Base-by-base conservation (phyloP, 2,888 invertebrate genomes). In the Coleophora deauratella region DNA sequence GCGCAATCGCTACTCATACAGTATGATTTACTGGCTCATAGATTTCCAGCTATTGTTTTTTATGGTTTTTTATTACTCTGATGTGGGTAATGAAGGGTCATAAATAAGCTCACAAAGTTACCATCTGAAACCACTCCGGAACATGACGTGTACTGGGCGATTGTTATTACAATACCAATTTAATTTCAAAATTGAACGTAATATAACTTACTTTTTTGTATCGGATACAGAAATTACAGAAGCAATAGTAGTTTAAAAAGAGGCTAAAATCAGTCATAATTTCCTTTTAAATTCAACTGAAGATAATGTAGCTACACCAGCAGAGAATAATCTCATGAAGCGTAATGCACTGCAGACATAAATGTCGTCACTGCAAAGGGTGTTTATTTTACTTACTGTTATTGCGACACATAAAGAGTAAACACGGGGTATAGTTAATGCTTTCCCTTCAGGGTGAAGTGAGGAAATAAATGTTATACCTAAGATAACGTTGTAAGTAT, bases 11-110 rank as follows among this genome's bases (percentile, higher is more conserved):
- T 61, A 59, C 62, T 63, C 58, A 66, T 61, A 54, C 62, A 54
- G 58, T 64, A 62, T 78, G 82, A 81, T 81, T 81, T 82, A 81
- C 79, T 60, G 70, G 6, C 54, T 71, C 73, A 76, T 78, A 75
- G 75, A 81, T 78, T 75, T 65, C 64, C 54, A 58, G 67, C 72
- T 72, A 75, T 80, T 78, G 70, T 77, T 73, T 73, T 71, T 71
- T 67, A 68, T 69, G 59, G 54, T 52, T 62, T 58, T 53, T 52
- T 49, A 50, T 50, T 53, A 52, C n/a, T n/a, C n/a, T n/a, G 50
- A 54, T 42, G 46, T 21, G 3, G 21, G 21, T 6, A 21, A 21
- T 21, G 6, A 21, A 21, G 6, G 3, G 21, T 21, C 21, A 6
- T 21, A 4, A 21, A 21, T 3, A 21, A 21, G 21, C n/a, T n/a